Percentiles rank a stretch among this genome's conserved stretches.
These are phyloP conservation scores for Pollenia amentaria DNA, from an alignment of 2,888 invertebrate genomes.

Conservation along the genomic window DNA sequence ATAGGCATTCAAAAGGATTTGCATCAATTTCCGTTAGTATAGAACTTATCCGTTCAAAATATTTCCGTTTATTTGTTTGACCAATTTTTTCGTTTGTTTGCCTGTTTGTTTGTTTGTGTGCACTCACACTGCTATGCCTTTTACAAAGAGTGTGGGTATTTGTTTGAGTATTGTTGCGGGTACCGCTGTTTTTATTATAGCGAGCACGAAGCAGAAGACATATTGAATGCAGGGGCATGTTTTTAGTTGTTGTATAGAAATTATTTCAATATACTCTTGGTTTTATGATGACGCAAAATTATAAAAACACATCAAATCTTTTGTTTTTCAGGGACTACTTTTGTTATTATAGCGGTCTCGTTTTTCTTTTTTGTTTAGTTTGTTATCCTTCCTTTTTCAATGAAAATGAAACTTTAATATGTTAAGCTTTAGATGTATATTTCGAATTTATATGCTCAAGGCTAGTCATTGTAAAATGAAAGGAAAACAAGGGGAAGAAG, in stretches of 20 bases:
- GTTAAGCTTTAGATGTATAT: slow-evolving; percentile 47
- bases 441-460: slow-evolving; percentile 21
- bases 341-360: not conserved
- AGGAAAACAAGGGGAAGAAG: not conserved
- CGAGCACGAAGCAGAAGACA: slow-evolving; percentile 45
- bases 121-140: not conserved
- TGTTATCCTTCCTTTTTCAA: not conserved
- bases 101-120: not conserved
- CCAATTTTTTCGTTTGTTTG: slow-evolving; percentile 28
- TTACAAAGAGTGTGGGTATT: not conserved
- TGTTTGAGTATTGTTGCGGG: not conserved
- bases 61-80: slow-evolving; percentile 71
- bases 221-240: slow-evolving; percentile 57
- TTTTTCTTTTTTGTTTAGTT: not conserved
- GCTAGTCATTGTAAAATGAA: slow-evolving; percentile 11
- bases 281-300: slow-evolving; percentile 13
- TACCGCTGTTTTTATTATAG: slow-evolving; percentile 17
- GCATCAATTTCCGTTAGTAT: slow-evolving; percentile 74
- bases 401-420: slow-evolving; percentile 47
- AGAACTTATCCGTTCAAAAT: slow-evolving; percentile 70
- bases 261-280: slow-evolving; percentile 53
- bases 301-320: not conserved
- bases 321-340: not conserved
- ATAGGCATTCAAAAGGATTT: slow-evolving; percentile 68
- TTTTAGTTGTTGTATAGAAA: slow-evolving; percentile 15